Conservation (phyloP, 2,113 vertebrate genomes). For the Marcusenius ussheri region DNA sequence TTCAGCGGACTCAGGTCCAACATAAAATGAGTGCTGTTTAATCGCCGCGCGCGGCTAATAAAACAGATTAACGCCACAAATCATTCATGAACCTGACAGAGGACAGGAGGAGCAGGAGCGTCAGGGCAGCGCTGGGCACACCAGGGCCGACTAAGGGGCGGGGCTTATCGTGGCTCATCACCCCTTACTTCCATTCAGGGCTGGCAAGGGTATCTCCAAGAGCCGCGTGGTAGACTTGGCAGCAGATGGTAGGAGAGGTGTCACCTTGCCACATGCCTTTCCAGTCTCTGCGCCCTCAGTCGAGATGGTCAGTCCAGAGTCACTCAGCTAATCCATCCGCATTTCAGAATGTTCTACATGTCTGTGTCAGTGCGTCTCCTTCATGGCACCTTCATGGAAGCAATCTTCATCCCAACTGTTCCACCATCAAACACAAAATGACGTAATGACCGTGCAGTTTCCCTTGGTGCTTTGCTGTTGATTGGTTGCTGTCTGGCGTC, state of each 20-base stretch:
- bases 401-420: background rate
- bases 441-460: background rate
- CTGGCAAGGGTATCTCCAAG: background rate
- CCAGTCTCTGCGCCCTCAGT: background rate
- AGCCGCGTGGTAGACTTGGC: conserved; percentile 11
- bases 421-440: background rate
- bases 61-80: background rate
- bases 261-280: conserved; percentile 29
- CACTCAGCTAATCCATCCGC: background rate
- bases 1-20: background rate
- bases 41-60: background rate
- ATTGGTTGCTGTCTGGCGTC: background rate
- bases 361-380: background rate
- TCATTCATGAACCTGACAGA: background rate
- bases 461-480: background rate
- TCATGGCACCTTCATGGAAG: background rate
- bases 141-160: background rate
- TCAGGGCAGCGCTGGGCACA: background rate
- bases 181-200: background rate
- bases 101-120: background rate
- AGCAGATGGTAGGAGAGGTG: background rate
- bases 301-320: background rate
- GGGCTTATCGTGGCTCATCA: background rate
- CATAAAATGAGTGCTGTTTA: background rate
- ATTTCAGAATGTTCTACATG: background rate